phyloP scores from a whole-genome alignment of 2,797 vertebrate species.

The Clarias laeviceps region DNA sequence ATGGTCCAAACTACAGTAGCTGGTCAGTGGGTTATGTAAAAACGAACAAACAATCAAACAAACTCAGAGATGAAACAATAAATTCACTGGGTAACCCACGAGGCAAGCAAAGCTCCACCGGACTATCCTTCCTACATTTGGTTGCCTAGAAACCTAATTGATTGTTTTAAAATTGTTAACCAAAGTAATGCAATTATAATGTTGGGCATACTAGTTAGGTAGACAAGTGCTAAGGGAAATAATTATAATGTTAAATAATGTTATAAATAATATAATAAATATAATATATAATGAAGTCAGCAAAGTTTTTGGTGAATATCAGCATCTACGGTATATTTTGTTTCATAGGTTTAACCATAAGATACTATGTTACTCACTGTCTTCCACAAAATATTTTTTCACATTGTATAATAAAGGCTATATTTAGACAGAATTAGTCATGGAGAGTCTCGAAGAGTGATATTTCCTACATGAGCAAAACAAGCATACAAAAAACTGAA shows the following conservation, averaged over 20 bases:
- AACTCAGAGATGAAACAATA: neutral
- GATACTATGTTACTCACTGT: neutral
- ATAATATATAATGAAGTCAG: too few relatives aligned
- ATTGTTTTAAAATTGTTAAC: neutral
- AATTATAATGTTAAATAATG: neutral
- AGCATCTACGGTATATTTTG: neutral
- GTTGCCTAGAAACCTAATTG: neutral
- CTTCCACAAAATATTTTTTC: neutral
- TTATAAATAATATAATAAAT: too few relatives aligned
- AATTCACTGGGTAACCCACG: neutral
- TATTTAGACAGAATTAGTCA: neutral
- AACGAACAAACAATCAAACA: neutral
- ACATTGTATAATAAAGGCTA: neutral
- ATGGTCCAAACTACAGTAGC: constrained; percentile 9
- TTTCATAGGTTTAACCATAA: neutral
- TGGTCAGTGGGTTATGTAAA: constrained; percentile 34
- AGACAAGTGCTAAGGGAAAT: neutral
- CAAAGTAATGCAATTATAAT: constrained; percentile 1
- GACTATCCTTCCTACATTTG: neutral
- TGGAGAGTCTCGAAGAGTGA: neutral
- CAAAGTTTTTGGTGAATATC: neutral
- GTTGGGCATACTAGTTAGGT: neutral
- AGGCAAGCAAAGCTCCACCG: neutral
- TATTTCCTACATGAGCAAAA: neutral
- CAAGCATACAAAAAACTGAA: neutral